Evolutionary conservation across 2,113 vertebrate species (phyloP).

Genomic region (Trogon melanurus): DNA sequence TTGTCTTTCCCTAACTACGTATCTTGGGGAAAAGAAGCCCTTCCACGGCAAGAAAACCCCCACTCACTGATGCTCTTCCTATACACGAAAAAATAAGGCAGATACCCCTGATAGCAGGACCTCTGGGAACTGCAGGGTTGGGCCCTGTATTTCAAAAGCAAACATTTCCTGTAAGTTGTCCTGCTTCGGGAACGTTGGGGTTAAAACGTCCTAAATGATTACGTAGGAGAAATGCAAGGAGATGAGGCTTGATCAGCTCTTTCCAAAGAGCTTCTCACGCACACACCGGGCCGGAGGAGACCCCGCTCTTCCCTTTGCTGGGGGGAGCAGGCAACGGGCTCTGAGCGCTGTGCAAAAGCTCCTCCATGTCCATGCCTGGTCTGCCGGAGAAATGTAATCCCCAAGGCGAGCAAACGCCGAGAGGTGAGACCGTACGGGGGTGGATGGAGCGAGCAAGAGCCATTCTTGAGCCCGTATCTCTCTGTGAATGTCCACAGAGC

Average conservation of each 20-base stretch:
- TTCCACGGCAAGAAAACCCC: rapidly evolving
- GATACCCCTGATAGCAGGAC: rapidly evolving
- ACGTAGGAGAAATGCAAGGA: neutral
- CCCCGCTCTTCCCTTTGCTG: neutral
- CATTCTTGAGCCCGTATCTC: rapidly evolving
- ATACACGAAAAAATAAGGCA: too few relatives aligned
- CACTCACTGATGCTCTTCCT: neutral
- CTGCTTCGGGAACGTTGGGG: neutral
- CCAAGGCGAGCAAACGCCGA: neutral
- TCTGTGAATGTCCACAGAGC: neutral
- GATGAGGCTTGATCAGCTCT: neutral
- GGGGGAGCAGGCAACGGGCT: neutral
- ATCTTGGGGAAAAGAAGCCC: neutral
- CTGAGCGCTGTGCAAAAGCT: neutral
- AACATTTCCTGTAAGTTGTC: neutral
- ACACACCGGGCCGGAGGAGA: neutral
- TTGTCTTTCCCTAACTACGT: neutral
- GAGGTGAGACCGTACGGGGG: neutral
- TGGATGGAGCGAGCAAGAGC: neutral
- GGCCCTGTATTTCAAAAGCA: neutral
- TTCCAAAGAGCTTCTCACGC: neutral
- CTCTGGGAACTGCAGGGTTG: neutral
- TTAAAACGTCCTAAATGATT: neutral
- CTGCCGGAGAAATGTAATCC: neutral
- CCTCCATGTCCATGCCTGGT: neutral